Base-by-base conservation (phyloP, 1,140 invertebrate genomes). In the Sweltsa coloradensis region DNA sequence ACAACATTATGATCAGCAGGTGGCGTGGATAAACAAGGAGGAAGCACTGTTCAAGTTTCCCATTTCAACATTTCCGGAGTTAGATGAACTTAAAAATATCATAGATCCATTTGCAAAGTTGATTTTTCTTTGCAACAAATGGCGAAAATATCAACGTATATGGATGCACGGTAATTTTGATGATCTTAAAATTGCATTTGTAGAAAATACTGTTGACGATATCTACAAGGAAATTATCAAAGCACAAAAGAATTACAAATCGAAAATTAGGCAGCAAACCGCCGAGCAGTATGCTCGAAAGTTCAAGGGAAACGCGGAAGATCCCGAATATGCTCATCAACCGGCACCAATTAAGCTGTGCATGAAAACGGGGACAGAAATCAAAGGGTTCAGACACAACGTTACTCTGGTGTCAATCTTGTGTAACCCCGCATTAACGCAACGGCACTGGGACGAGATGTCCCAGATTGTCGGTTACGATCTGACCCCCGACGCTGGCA, bases 151-250 rank as follows among this genome's bases (percentile, higher is more conserved):
- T 51, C 79, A 84, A 57, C 83, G 81, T 56, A 81, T 84, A 37
- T 94, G 89, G 85, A 79, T 92, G 72, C 84, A 93, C 64, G 90
- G 89, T n/a, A 76, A 81, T 3, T 94, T 94, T 66, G 77, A 87
- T 60, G 83, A 86, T 57, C 67, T 94, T 34, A 74, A 88, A 59
- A 76, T 80, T 6, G 66, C 73, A 27, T 67, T 72, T 53, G 80
- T 89, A 42, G 86, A 90, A 63, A 60, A 69, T 36, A 76, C 77
- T 50, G 77, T 84, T 2, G 79, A 83, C 14, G 74, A 81, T 50
- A 82, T 76, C 56, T 76, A 75, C 23, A 83, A 79, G 62, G 75
- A 85, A 78, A 55, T 88, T 78, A 66, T 69, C 72, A 86, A 85
- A 63, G 75, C 81, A 14, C 82, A 87, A 50, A 91, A 91, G 68